Percentiles rank a stretch among this genome's conserved stretches.
Evolutionary conservation across 1,140 invertebrate species (phyloP).

Genomic region (Oscheius sp.): DNA sequence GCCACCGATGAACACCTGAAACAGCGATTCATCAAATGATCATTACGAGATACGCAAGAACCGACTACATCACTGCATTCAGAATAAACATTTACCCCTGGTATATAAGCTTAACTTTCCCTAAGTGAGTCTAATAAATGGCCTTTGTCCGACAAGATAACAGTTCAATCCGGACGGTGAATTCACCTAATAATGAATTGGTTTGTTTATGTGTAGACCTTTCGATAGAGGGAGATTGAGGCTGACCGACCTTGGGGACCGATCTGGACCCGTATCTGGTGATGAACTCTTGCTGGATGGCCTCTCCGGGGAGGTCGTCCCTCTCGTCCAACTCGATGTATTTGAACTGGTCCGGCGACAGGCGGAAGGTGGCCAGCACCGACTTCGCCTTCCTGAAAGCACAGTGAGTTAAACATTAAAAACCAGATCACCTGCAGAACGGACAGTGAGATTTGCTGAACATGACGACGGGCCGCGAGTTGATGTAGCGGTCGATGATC

Average conservation of each 20-base stretch:
- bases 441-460: constrained; percentile 11
- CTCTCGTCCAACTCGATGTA: constrained; percentile 27
- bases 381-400: constrained; percentile 2
- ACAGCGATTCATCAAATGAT: background rate
- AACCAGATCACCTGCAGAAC: background rate
- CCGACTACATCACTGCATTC: no score
- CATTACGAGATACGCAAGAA: no score
- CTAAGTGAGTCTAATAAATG: no score
- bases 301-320: constrained; percentile 1
- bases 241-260: constrained; percentile 14
- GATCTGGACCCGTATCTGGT: background rate
- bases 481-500: constrained; percentile 5
- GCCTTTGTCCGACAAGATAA: no score
- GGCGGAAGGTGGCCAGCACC: constrained; percentile 10
- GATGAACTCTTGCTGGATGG: background rate
- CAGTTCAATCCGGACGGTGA: no score
- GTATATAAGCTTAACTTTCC: no score
- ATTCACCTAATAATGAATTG: no score
- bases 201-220: no score
- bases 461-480: background rate
- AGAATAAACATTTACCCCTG: no score
- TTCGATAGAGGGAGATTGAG: background rate
- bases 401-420: background rate
- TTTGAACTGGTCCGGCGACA: background rate
- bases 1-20: constrained; percentile 20